Evolutionary conservation across 2,797 vertebrate species (phyloP).

Genomic region (Intellagama lesueurii): DNA sequence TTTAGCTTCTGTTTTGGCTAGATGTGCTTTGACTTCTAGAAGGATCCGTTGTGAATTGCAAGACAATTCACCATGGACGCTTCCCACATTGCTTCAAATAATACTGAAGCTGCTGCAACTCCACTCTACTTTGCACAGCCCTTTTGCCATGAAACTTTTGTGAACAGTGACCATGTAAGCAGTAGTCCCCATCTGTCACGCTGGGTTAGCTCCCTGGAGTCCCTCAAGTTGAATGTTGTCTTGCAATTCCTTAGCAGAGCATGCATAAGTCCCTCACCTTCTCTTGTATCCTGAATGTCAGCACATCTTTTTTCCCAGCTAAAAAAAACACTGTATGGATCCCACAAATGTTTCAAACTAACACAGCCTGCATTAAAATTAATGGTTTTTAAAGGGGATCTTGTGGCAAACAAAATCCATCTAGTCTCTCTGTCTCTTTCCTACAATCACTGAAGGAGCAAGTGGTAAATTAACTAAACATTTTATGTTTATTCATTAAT

Average conservation of each 20-base stretch:
- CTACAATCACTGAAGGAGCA: constrained; percentile 28
- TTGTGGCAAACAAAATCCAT: constrained; percentile 22
- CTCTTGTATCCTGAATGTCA: constrained; percentile 43
- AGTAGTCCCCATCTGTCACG: not conserved
- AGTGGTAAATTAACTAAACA: constrained; percentile 23
- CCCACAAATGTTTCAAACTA: constrained; percentile 54
- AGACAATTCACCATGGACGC: not conserved
- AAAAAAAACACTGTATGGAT: constrained; percentile 36
- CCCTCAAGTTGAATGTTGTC: constrained; percentile 32
- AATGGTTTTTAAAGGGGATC: constrained; percentile 20
- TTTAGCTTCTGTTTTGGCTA: not conserved
- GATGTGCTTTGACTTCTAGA: not conserved
- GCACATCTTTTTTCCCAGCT: constrained; percentile 37
- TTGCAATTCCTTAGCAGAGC: constrained; percentile 44
- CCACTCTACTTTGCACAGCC: not conserved
- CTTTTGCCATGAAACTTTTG: not conserved
- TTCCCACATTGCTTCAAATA: not conserved
- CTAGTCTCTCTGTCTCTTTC: constrained; percentile 37
- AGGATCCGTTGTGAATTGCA: not conserved
- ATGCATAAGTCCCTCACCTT: constrained; percentile 19
- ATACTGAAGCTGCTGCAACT: not conserved
- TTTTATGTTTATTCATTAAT: constrained; percentile 32
- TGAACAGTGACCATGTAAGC: not conserved
- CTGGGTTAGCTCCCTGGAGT: not conserved
- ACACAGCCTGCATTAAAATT: constrained; percentile 16